A percentile compares a stretch with the other conserved stretches of the same genome.
phyloP scores from a whole-genome alignment of 2,113 vertebrate genomes.

The Tragulus kanchil region DNA sequence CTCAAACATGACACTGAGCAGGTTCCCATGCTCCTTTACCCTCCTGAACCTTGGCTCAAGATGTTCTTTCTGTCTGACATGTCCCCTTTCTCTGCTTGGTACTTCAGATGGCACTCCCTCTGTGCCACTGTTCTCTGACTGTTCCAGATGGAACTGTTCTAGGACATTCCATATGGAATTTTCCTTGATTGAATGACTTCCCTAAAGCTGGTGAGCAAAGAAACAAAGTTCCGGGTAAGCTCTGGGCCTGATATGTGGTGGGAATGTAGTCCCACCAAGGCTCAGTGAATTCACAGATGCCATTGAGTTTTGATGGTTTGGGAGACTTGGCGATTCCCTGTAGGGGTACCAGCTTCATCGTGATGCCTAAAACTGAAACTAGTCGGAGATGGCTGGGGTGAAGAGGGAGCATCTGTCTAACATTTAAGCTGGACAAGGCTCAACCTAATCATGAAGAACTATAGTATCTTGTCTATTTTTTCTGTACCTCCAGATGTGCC shows the following conservation, averaged over 20 bases:
- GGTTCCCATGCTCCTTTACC: constrained; percentile 21
- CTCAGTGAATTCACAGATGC: neutral
- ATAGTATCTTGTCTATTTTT: constrained; percentile 36
- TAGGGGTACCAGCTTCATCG: neutral
- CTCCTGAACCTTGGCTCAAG: constrained; percentile 6
- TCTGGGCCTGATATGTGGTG: neutral
- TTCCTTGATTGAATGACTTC: neutral
- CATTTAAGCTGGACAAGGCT: neutral
- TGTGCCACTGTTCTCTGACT: neutral
- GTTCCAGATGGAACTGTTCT: constrained; percentile 1
- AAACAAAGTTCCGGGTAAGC: neutral
- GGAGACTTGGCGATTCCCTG: neutral
- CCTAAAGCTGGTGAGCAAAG: neutral
- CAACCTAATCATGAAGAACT: constrained; percentile 1
- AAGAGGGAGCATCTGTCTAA: neutral
- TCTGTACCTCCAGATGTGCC: constrained; percentile 7
- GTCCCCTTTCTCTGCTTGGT: neutral
- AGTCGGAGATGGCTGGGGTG: neutral
- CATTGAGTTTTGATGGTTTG: neutral
- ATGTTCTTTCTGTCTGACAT: neutral
- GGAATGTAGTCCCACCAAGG: neutral
- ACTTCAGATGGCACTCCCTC: neutral
- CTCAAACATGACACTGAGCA: neutral
- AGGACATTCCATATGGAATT: constrained; percentile 33
- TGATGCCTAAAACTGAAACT: neutral